Evolutionary conservation across 2,888 invertebrate genomes (phyloP).

Genomic region (Thecocarcelia acutangulata): DNA sequence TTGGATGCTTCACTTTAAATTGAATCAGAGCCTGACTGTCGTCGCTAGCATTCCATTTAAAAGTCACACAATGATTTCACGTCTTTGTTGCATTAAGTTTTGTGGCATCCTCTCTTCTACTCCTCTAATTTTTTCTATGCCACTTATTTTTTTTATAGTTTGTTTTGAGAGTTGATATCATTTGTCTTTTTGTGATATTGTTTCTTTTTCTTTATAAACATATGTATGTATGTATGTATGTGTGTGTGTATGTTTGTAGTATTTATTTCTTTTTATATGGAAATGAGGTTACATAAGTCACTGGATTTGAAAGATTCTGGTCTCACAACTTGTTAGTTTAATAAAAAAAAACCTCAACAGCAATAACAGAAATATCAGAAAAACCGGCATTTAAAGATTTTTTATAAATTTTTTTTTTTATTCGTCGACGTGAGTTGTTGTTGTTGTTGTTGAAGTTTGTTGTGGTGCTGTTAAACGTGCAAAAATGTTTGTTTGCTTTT

Average conservation of each 20-base stretch:
- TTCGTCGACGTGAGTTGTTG: slow-evolving; percentile 3
- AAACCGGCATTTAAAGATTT: slow-evolving; percentile 56
- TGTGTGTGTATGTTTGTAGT: too few species aligned
- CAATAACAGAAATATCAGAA: background rate
- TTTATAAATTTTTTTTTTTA: slow-evolving; percentile 26
- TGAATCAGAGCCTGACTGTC: background rate
- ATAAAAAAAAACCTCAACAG: slow-evolving; percentile 34
- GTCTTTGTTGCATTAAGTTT: too few species aligned
- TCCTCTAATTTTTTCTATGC: slow-evolving; percentile 49
- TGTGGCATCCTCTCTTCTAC: slow-evolving; percentile 34
- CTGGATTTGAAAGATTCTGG: slow-evolving; percentile 67
- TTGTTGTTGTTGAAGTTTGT: slow-evolving; percentile 35
- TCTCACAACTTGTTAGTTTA: slow-evolving; percentile 63
- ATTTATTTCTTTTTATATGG: slow-evolving; percentile 56
- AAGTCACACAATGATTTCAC: background rate
- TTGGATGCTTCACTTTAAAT: background rate
- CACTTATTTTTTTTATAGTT: background rate
- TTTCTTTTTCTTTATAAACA: slow-evolving; percentile 8
- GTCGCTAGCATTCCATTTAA: slow-evolving; percentile 24
- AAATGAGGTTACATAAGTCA: slow-evolving; percentile 69
- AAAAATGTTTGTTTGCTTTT: background rate
- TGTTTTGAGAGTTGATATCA: background rate
- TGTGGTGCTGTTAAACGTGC: slow-evolving; percentile 46
- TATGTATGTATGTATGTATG: too few species aligned
- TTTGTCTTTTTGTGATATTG: slow-evolving; percentile 12